Conservation (phyloP, 2,888 invertebrate species). For the Toxonevra muliebris region DNA sequence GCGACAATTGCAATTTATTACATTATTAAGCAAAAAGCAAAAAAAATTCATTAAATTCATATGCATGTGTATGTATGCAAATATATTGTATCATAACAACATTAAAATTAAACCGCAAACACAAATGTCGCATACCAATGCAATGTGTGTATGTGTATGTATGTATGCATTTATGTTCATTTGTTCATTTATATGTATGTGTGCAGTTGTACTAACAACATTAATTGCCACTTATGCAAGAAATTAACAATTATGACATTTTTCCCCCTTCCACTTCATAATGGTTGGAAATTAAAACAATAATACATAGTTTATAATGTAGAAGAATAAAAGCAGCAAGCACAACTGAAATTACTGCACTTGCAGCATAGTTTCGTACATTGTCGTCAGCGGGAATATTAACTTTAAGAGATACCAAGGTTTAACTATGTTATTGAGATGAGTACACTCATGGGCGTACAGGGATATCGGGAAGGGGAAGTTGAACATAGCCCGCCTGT, state of each 20-base stretch:
- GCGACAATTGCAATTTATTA: constrained; percentile 4
- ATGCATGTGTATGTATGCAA: too few relatives aligned
- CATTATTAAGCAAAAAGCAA: constrained; percentile 1
- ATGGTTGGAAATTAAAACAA: background rate
- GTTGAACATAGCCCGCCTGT: too few relatives aligned
- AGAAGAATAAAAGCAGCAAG: too few relatives aligned
- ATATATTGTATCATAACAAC: background rate
- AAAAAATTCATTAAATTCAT: too few relatives aligned
- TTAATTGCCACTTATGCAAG: background rate
- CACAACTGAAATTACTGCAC: background rate
- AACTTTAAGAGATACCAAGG: background rate
- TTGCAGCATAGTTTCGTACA: background rate
- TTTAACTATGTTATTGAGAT: background rate
- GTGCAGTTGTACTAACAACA: background rate
- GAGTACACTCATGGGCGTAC: too few relatives aligned
- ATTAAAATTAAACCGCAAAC: background rate
- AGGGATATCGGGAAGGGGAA: too few relatives aligned
- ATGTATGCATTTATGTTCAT: too few relatives aligned
- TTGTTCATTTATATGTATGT: too few relatives aligned
- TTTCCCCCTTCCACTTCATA: background rate
- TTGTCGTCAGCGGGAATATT: background rate
- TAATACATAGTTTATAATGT: background rate
- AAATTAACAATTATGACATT: constrained; percentile 4
- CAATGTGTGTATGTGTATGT: too few relatives aligned
- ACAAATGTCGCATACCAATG: constrained; percentile 2